Percentiles rank a stretch among this genome's conserved stretches.
Conservation (phyloP, 2,113 vertebrate species). For the Vireo altiloquus region DNA sequence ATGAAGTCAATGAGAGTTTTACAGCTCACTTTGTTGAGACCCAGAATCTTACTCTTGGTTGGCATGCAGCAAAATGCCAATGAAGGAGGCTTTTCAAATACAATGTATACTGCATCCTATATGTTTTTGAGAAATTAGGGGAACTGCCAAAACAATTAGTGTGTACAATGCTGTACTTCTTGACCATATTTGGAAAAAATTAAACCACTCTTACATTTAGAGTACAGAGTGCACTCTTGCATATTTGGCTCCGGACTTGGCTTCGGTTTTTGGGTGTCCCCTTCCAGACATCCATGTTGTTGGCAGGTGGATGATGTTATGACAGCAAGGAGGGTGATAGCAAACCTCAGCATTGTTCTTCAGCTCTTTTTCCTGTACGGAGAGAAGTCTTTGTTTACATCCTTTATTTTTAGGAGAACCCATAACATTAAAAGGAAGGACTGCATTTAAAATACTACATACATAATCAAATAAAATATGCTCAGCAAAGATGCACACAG, state of each 20-base stretch:
- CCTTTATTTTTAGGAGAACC: background rate
- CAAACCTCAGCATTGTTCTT: slow-evolving; percentile 46
- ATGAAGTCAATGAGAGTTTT: background rate
- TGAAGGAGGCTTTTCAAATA: background rate
- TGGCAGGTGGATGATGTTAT: background rate
- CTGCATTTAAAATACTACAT: background rate
- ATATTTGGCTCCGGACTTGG: slow-evolving; percentile 59
- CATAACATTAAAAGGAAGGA: background rate
- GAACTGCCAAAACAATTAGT: background rate
- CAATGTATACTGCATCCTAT: background rate
- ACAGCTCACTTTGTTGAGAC: background rate
- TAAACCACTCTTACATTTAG: slow-evolving; percentile 62
- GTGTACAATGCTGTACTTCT: background rate
- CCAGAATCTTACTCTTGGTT: background rate
- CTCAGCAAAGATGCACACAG: background rate
- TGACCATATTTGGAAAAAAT: background rate
- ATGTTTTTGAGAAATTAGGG: background rate
- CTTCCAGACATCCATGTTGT: slow-evolving; percentile 47
- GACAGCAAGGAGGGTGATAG: slow-evolving; percentile 17
- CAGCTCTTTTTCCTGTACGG: background rate
- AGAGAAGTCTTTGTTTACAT: background rate
- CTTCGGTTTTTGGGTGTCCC: slow-evolving; percentile 53
- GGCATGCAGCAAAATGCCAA: background rate
- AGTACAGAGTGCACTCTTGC: slow-evolving; percentile 66
- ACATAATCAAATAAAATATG: background rate